Conservation (phyloP, 2,797 vertebrate species). For the Gymnoscopelus braueri region DNA sequence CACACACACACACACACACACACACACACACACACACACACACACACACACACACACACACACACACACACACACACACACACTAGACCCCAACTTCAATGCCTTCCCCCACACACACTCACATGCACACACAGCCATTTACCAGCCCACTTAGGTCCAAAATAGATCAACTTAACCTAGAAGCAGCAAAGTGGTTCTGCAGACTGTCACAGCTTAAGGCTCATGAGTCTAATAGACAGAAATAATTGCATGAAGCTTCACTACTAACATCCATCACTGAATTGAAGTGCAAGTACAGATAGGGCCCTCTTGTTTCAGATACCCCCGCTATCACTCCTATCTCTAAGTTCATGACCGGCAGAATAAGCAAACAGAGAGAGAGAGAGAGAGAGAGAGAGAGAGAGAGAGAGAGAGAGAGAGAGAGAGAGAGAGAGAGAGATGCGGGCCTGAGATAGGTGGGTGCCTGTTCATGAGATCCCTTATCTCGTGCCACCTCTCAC, state of each 20-base stretch:
- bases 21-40: slow-evolving; percentile 15
- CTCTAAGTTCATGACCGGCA: slow-evolving; percentile 52
- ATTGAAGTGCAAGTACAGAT: slow-evolving; percentile 11
- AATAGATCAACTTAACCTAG: slow-evolving; percentile 63
- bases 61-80: slow-evolving; percentile 29
- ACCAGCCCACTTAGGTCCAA: slow-evolving; percentile 61
- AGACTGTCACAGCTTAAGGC: slow-evolving; percentile 31
- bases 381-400: neutral
- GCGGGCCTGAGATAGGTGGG: slow-evolving; percentile 48
- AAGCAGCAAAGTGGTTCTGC: slow-evolving; percentile 40
- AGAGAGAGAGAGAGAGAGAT: slow-evolving; percentile 31
- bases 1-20: slow-evolving; percentile 44
- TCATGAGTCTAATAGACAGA: slow-evolving; percentile 27
- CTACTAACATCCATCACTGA: slow-evolving; percentile 27
- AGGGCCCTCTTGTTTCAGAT: slow-evolving; percentile 22
- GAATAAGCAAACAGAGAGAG: neutral
- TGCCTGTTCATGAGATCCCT: slow-evolving; percentile 52
- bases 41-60: slow-evolving; percentile 14
- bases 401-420: neutral
- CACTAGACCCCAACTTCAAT: neutral
- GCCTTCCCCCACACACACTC: neutral
- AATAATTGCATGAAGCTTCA: slow-evolving; percentile 24
- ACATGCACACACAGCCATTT: slow-evolving; percentile 59
- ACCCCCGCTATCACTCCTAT: slow-evolving; percentile 15
- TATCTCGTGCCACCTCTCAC: slow-evolving; percentile 51